Conservation (phyloP, 2,888 invertebrate species). For the Biston betularia region DNA sequence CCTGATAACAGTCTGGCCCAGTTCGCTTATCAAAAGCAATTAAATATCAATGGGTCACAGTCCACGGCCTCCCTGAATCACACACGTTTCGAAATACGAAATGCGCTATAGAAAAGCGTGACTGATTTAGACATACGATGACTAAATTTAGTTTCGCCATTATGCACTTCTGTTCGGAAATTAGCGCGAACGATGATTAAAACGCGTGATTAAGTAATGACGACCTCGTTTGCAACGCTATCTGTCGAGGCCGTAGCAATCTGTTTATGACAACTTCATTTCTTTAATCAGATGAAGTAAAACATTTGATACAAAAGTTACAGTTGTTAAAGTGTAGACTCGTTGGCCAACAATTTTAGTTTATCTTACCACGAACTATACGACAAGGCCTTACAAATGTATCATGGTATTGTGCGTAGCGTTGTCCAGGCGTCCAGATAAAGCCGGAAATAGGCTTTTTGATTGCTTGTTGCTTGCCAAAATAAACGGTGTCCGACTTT, state of each 20-base stretch:
- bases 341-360: no score
- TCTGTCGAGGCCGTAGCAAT: constrained; percentile 18
- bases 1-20: constrained; percentile 53
- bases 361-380: no score
- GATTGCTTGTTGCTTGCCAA: no score
- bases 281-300: neutral
- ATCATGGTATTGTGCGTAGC: no score
- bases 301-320: no score
- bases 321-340: no score
- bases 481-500: no score
- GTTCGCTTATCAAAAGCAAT: constrained; percentile 53
- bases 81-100: constrained; percentile 12
- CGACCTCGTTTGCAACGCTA: constrained; percentile 24
- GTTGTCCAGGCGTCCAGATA: no score
- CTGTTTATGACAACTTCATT: constrained; percentile 3
- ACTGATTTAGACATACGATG: neutral
- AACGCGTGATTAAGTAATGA: constrained; percentile 17
- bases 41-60: constrained; percentile 23
- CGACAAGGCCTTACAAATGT: no score
- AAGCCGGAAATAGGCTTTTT: no score
- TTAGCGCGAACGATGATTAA: constrained; percentile 24
- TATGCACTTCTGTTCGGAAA: constrained; percentile 5
- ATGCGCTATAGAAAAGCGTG: constrained; percentile 12
- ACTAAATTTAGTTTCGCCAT: constrained; percentile 18
- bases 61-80: constrained; percentile 14